Evolutionary conservation across 2,888 invertebrate species (phyloP).

Genomic region (Acleris cristana): DNA sequence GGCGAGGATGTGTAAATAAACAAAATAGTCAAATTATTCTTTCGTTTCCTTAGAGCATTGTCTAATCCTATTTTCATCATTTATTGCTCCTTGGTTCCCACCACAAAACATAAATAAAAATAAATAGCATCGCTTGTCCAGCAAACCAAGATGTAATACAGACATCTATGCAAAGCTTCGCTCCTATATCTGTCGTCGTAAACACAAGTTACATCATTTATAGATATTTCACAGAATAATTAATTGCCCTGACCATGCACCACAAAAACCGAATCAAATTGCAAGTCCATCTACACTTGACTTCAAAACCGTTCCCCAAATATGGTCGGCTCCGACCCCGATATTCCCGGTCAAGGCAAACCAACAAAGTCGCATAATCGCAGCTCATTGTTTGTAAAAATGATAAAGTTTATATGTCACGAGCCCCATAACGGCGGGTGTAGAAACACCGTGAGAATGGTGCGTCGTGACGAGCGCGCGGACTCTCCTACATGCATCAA

Average conservation of each 20-base stretch:
- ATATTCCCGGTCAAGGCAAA: constrained; percentile 1
- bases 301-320: not conserved
- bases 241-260: no score
- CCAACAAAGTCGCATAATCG: constrained; percentile 4
- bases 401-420: constrained; percentile 35
- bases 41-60: constrained; percentile 3
- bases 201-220: no score
- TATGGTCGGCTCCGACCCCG: not conserved
- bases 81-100: not conserved
- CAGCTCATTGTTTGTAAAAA: constrained; percentile 4
- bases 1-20: constrained; percentile 41
- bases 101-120: no score
- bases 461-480: constrained; percentile 26
- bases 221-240: no score
- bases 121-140: no score
- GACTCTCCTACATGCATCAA: constrained; percentile 17
- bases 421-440: constrained; percentile 13
- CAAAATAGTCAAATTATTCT: constrained; percentile 21
- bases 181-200: no score
- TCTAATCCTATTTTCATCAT: not conserved
- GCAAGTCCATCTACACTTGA: no score
- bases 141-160: no score
- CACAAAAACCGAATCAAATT: no score
- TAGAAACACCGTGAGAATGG: constrained; percentile 37
- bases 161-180: no score